Base-by-base conservation (phyloP, 2,888 invertebrate species). In the Trilocha varians region DNA sequence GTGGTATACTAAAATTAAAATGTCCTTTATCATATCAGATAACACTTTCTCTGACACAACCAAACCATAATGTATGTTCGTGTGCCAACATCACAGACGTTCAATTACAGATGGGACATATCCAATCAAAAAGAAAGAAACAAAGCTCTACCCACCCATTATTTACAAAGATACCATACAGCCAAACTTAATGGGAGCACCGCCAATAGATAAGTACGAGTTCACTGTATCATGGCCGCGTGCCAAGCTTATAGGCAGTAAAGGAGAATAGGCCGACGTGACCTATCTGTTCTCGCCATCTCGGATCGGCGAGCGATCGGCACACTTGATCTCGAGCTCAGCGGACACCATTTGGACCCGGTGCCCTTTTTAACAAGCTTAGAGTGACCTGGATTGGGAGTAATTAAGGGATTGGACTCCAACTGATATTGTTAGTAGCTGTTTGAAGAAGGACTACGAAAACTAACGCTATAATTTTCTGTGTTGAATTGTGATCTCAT, bases 261-360 rank as follows among this genome's bases (percentile, higher is more conserved):
- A 25, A 18, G 42, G 37, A 42, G 34, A 17, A 15, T 34, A 37
- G 36, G 33, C 32, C 41, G 45, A 45, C 55, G 52, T 56, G 56
- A 45, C 44, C 46, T 51, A 57, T 55, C 56, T 42, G 39, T 14
- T 42, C 37, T 11, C 38, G 39, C 38, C 46, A 57, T 57, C 54
- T 47, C 42, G 45, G 16, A 45, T 40, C 42, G 42, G 39, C 43
- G 39, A 41, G 43, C 39, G 43, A 50, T 49, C 45, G 42, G 16
- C 32, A 45, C 45, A 47, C 42, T 46, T 45, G 36, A 49, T 49
- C 50, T 46, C 36, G 17, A 36, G 38, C 36, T 36, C 14, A n/a
- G 34, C 35, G 44, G 46, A 42, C 40, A 38, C 44, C 44, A 40
- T 45, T 49, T 47, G 32, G 37, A 46, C 40, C 43, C 34, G 37